Evolutionary conservation across 2,888 invertebrate species (phyloP).

Genomic region (Heteropelma amictum): DNA sequence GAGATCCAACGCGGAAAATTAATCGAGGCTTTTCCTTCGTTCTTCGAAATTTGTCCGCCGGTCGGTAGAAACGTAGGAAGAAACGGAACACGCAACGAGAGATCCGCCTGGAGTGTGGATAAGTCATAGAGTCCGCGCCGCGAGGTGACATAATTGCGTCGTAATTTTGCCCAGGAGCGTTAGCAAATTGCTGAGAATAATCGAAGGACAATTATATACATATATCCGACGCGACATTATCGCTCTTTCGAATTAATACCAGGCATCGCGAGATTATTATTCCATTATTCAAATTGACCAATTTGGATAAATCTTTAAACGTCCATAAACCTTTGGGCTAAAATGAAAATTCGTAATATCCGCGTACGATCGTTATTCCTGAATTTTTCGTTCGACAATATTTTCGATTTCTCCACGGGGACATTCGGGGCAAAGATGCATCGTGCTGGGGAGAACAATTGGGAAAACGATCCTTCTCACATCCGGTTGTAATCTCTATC

Average conservation of each 20-base stretch:
- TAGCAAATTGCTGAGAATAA: constrained; percentile 43
- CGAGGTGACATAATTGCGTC: constrained; percentile 34
- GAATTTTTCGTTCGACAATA: too few species aligned
- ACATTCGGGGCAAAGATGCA: too few species aligned
- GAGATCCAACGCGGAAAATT: not conserved
- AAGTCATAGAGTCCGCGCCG: not conserved
- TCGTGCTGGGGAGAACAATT: too few species aligned
- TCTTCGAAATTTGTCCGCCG: too few species aligned
- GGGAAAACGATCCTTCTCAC: not conserved
- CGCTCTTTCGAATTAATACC: not conserved
- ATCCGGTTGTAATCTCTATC: not conserved
- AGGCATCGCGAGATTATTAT: constrained; percentile 10
- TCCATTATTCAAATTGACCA: constrained; percentile 8
- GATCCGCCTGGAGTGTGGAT: constrained; percentile 11
- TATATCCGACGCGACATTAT: not conserved
- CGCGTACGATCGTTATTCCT: too few species aligned
- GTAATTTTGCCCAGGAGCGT: constrained; percentile 45
- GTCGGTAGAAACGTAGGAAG: not conserved
- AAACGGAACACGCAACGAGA: constrained; percentile 5
- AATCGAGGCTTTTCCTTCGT: too few species aligned
- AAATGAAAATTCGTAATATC: too few species aligned
- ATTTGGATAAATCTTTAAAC: not conserved
- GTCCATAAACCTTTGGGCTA: too few species aligned
- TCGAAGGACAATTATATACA: constrained; percentile 46
- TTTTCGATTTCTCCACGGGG: too few species aligned